Evolutionary conservation across 2,888 invertebrate species (phyloP), one percentile per base, ranked within the genome.

Genomic region (Alitta virens): DNA sequence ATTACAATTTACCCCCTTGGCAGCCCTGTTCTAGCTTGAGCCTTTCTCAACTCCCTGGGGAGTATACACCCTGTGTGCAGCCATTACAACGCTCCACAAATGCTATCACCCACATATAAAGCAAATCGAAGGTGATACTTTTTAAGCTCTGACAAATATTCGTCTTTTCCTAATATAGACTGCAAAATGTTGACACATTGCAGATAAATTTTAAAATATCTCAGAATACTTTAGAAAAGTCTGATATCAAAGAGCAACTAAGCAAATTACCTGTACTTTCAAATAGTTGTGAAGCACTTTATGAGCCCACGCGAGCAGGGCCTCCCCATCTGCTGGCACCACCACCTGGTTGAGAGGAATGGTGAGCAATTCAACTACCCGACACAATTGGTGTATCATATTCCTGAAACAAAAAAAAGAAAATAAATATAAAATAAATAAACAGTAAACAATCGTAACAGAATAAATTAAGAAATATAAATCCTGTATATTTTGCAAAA

Each of bases 311-410:
- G 25, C 21, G 2, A 60, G 53, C 2, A 60, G 43, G 23, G 51
- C 21, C 24, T 40, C 43, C 21, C 60, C 60, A 42, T 60, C 60
- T 42, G 60, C 26, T 25, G 60, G 60, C 7, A 60, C 25, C 12
- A 40, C n/a, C 7, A 40, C 14, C 26, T 23, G 21, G 33, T 23
- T 24, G 21, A 52, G 52, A 16, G 27, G n/a, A 1, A 52, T 25
- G 25, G 38, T 53, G 25, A 60, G 43, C 1, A 53, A 7, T 7
- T 24, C 38, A 1, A 60, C 18, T 9, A 60, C 53, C 2, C 60
- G 52, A 18, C 40, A 42, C 7, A 60, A 23, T 26, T 60, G 60
- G 24, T 60, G 60, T 18, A 53, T 60, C 25, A 60, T 46, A 40
- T 60, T 60, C 23, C 60, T 60, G 59, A 9, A 51, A 2, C 5